Evolutionary conservation across 2,113 vertebrate genomes (phyloP), one percentile per base, ranked within the genome.

Genomic region (Formicarius rufipectus): DNA sequence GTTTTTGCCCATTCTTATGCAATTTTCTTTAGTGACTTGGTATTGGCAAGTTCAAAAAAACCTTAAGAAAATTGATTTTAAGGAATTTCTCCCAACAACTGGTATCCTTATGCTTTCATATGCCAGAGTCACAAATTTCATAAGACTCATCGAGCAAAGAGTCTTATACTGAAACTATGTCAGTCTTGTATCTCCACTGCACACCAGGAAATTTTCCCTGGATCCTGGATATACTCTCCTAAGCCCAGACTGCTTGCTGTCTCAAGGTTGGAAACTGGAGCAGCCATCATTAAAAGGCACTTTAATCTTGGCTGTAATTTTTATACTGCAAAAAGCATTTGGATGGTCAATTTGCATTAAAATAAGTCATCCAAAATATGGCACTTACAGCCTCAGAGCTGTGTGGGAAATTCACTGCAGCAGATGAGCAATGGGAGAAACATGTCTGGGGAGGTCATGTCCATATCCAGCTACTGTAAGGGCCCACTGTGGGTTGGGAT

Each of bases 261-360:
- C 90, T 93, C 85, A 53, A 42, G 37, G 71, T 12, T 92, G 67
- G 94, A 94, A 96, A 95, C 85, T 67, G 73, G 67, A 82, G 40
- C 76, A 72, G 76, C 52, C 76, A 53, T 78, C 83, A 87, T 90
- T 94, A 87, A 94, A 91, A 95, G 87, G 71, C 81, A 91, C 66
- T 95, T 94, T 75, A 75, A 71, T 79, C 49, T 84, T 93, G 93
- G 96, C 77, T 95, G 77, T 82, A 69, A 87, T 69, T 95, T 96
- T 93, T 84, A 82, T 35, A 53, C 37, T 79, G 81, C 77, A 84
- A 87, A 94, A 92, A 82, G 58, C 60, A 56, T 79, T 89, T 45
- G 62, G 67, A 50, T 78, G n/a, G 86, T 89, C 74, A 94, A 73
- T 91, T 91, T 95, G 62, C 71, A 76, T 84, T 93, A 84, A 95